phyloP scores from a whole-genome alignment of 2,113 vertebrate genomes.

The Dermatemys mawii region DNA sequence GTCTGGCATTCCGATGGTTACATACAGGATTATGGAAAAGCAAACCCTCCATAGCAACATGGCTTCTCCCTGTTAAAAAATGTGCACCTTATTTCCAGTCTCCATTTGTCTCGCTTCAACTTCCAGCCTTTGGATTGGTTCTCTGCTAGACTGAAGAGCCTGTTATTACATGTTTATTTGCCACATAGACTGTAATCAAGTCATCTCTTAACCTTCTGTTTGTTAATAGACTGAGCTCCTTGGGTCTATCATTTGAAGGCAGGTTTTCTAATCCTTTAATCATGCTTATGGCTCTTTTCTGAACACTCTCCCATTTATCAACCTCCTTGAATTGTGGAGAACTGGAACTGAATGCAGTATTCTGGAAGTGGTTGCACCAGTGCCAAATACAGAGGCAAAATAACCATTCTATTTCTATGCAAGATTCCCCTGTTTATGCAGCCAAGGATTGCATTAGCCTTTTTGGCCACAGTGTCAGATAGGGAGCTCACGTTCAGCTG shows the following conservation, averaged over 20 bases:
- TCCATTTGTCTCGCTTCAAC: background rate
- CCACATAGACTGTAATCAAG: background rate
- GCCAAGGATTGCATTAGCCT: background rate
- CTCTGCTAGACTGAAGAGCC: background rate
- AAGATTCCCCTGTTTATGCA: background rate
- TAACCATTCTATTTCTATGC: background rate
- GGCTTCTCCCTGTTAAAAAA: background rate
- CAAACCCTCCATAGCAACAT: background rate
- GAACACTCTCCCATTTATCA: background rate
- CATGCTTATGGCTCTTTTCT: background rate
- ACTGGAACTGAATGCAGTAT: background rate
- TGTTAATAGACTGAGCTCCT: background rate
- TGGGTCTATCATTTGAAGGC: background rate
- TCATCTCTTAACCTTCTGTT: background rate
- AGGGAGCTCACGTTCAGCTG: background rate
- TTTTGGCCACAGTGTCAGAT: background rate
- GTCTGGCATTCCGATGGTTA: background rate
- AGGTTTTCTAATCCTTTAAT: background rate
- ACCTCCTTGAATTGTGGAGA: background rate
- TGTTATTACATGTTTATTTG: background rate
- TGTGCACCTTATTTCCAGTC: background rate
- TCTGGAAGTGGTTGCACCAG: background rate
- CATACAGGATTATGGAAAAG: background rate
- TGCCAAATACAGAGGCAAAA: background rate
- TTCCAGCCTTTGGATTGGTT: background rate